Evolutionary conservation across 2,888 invertebrate species (phyloP).

Genomic region (Spodoptera exigua): DNA sequence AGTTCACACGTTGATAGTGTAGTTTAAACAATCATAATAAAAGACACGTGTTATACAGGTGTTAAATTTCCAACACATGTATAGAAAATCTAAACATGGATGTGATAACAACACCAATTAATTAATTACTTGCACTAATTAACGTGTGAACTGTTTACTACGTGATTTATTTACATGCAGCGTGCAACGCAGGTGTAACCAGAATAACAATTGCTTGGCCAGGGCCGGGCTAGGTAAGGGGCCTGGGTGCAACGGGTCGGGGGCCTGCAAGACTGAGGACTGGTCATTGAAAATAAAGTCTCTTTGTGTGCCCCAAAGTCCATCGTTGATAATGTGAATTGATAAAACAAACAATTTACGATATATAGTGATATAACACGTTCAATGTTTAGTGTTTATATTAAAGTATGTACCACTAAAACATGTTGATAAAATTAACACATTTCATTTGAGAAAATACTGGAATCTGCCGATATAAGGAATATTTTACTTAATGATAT

Average conservation of each 20-base stretch:
- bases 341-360: conserved; percentile 15
- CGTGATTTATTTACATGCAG: conserved; percentile 27
- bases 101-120: neutral
- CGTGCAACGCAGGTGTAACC: conserved; percentile 36
- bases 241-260: too few relatives aligned
- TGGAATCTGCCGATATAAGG: neutral
- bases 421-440: neutral
- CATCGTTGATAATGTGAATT: conserved; percentile 24
- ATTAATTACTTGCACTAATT: conserved; percentile 21
- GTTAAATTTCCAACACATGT: neutral
- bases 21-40: conserved; percentile 16
- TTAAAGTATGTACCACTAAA: neutral
- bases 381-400: conserved; percentile 11
- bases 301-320: conserved; percentile 1
- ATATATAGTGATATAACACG: conserved; percentile 37
- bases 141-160: conserved; percentile 6
- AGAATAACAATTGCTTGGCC: neutral
- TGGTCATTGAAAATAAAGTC: conserved; percentile 14
- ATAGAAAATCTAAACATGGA: neutral
- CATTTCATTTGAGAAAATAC: neutral
- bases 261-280: too few relatives aligned
- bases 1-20: conserved; percentile 25
- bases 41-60: conserved; percentile 1
- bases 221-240: too few relatives aligned
- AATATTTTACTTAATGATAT: neutral